Evolutionary conservation across 2,888 invertebrate genomes (phyloP).

Genomic region (Portevinia maculata): DNA sequence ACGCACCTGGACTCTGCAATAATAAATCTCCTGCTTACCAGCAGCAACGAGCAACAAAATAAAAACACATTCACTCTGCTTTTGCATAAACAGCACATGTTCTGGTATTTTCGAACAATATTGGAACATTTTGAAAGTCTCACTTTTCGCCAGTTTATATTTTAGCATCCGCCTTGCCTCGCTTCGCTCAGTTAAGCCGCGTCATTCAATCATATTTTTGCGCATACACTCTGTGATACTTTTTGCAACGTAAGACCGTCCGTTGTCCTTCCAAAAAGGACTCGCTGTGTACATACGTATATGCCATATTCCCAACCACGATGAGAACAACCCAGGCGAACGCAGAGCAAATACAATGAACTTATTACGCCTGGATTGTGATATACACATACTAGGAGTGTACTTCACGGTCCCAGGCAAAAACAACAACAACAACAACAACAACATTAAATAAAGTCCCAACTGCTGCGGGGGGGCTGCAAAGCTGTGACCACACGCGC

Average conservation of each 20-base stretch:
- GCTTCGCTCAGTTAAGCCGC: constrained; percentile 20
- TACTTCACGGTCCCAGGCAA: constrained; percentile 32
- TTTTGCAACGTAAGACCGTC: constrained; percentile 32
- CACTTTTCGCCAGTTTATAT: constrained; percentile 59
- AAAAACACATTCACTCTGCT: constrained; percentile 4
- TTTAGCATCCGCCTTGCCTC: constrained; percentile 14
- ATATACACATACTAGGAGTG: constrained; percentile 44
- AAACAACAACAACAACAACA: constrained; percentile 50
- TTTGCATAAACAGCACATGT: constrained; percentile 62
- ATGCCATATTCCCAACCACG: constrained; percentile 18
- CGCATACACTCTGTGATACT: constrained; percentile 30
- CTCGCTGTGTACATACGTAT: background rate
- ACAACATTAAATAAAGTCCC: constrained; percentile 63
- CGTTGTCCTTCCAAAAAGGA: constrained; percentile 14
- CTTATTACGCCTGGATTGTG: constrained; percentile 71
- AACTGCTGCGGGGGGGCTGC: background rate
- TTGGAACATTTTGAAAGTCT: constrained; percentile 58
- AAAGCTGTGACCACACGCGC: constrained; percentile 16
- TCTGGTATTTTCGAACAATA: constrained; percentile 54
- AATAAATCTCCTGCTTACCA: constrained; percentile 53
- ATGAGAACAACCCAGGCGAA: constrained; percentile 48
- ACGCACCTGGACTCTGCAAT: constrained; percentile 59
- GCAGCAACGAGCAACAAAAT: background rate
- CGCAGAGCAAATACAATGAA: constrained; percentile 71
- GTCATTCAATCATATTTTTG: constrained; percentile 63